Evolutionary conservation across 2,888 invertebrate genomes (phyloP).

Genomic region (Phorcus lineatus): DNA sequence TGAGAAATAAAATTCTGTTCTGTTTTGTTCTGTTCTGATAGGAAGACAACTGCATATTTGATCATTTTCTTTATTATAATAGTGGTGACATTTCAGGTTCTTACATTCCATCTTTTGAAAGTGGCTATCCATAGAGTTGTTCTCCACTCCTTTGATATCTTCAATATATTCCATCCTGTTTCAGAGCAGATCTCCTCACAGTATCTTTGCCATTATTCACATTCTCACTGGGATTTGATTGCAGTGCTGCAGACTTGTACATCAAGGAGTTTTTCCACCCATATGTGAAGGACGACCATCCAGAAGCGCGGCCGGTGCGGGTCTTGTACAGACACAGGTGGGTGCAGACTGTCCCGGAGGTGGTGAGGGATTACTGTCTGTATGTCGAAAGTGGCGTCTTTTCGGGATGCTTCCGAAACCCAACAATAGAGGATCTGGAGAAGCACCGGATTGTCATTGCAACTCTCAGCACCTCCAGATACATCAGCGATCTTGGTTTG

Average conservation of each 20-base stretch:
- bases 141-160: too few species aligned
- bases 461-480: slow-evolving; percentile 87
- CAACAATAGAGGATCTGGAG: slow-evolving; percentile 83
- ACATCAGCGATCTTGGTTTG: slow-evolving; percentile 82
- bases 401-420: slow-evolving; percentile 80
- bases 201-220: too few species aligned
- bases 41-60: too few species aligned
- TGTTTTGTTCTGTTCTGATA: too few species aligned
- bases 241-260: slow-evolving; percentile 87
- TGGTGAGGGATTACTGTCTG: slow-evolving; percentile 85
- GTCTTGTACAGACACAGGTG: slow-evolving; percentile 88
- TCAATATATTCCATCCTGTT: too few species aligned
- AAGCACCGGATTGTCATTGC: slow-evolving; percentile 85
- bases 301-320: slow-evolving; percentile 83
- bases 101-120: too few species aligned
- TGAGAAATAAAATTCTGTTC: too few species aligned
- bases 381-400: slow-evolving; percentile 77
- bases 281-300: slow-evolving; percentile 82
- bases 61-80: too few species aligned
- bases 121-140: too few species aligned
- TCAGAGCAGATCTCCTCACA: too few species aligned
- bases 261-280: slow-evolving; percentile 89
- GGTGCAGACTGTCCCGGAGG: slow-evolving; percentile 85
- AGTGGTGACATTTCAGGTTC: too few species aligned
- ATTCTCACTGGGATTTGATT: slow-evolving; percentile 22